Base-by-base conservation (phyloP, 1,140 invertebrate genomes). In the Procambarus clarkii region DNA sequence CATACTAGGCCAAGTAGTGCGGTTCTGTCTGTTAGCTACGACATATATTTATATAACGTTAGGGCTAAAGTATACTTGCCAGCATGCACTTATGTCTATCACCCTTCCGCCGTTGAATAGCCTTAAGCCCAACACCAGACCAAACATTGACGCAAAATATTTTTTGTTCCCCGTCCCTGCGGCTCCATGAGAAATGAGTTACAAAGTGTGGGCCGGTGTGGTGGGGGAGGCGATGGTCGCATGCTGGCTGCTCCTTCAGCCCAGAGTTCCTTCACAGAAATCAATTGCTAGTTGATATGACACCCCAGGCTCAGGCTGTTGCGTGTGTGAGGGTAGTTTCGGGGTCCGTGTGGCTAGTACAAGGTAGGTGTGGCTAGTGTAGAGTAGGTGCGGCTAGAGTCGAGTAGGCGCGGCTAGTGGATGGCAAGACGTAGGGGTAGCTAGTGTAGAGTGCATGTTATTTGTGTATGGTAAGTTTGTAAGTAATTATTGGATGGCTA, bases 271-370 rank as follows among this genome's bases (percentile, higher is more conserved):
- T 74, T 21, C n/a, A 74, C 69, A 74, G 69, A 74, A 74, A 74
- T 74, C 69, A 74, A 74, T 74, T 74, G 69, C n/a, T 24, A 34
- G 69, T 24, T 74, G 69, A 74, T 74, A 24, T 74, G 69, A 74
- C 69, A 34, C 69, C 69, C n/a, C 34, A 34, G 69, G n/a, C 24
- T 34, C 15, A 18, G 60, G n/a, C 34, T 34, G 69, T 74, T 21
- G 69, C 69, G n/a, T 74, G 69, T 74, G n/a, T 74, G 24, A 24
- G 3, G 2, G n/a, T 34, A 74, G 69, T 74, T 34, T 34, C 3
- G 21, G 21, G 5, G 5, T 34, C 3, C 5, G 69, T 74, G 69
- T 71, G 69, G 69, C 69, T 34, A 71, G n/a, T 71, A n/a, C 18
- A 71, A 11, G 69, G 21, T 24, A 34, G 69, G 60, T 64, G 60